Percentiles rank a stretch among this genome's conserved stretches.
Evolutionary conservation across 2,797 vertebrate genomes (phyloP).

Genomic region (Neoniphon sammara): DNA sequence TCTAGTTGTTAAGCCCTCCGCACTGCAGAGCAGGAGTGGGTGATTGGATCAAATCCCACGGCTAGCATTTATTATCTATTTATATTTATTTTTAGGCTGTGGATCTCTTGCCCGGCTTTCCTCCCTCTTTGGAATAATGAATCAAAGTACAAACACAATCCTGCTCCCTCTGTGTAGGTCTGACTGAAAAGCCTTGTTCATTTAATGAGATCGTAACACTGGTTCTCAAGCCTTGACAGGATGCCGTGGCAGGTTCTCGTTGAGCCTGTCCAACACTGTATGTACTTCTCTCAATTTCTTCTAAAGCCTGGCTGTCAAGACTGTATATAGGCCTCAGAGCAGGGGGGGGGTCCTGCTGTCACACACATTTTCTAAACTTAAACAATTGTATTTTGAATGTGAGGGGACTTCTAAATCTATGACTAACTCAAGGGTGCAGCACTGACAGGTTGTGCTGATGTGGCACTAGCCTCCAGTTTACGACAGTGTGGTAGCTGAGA

Average conservation of each 20-base stretch:
- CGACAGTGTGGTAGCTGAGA: constrained; percentile 24
- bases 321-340: constrained; percentile 25
- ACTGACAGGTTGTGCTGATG: constrained; percentile 47
- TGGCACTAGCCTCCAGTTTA: constrained; percentile 22
- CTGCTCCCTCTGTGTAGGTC: constrained; percentile 38
- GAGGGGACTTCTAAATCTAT: constrained; percentile 32
- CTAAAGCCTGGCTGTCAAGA: constrained; percentile 45
- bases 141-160: constrained; percentile 48
- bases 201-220: constrained; percentile 71
- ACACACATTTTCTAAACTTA: constrained; percentile 53
- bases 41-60: too few relatives aligned
- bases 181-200: constrained; percentile 62
- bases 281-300: constrained; percentile 64
- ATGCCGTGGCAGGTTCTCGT: constrained; percentile 63
- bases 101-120: neutral
- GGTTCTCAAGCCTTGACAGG: constrained; percentile 69
- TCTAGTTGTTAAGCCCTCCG: too few relatives aligned
- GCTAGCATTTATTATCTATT: neutral
- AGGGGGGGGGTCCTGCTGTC: constrained; percentile 60
- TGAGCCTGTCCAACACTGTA: constrained; percentile 64
- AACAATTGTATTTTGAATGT: constrained; percentile 40
- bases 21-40: neutral
- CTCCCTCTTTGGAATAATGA: constrained; percentile 28
- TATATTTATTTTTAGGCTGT: neutral
- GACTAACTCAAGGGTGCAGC: constrained; percentile 22